phyloP scores from a whole-genome alignment of 2,113 vertebrate genomes.

The Melanocharis versteri region DNA sequence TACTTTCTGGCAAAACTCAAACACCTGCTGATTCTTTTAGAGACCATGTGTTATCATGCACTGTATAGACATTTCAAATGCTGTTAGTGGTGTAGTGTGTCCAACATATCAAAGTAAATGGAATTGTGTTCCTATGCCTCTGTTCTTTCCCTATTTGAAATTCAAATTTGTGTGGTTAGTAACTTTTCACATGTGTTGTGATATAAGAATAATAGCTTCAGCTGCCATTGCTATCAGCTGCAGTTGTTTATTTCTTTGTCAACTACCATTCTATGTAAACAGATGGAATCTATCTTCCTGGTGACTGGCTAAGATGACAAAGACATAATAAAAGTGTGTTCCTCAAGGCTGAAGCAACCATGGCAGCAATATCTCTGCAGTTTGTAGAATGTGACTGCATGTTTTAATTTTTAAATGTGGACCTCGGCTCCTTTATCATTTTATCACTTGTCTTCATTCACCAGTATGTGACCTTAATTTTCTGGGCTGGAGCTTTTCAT shows the following conservation, averaged over 20 bases:
- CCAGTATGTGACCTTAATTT: background rate
- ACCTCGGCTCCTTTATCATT: background rate
- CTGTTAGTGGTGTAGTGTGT: background rate
- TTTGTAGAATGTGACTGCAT: background rate
- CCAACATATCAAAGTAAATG: background rate
- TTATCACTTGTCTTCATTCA: background rate
- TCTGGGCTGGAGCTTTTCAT: background rate
- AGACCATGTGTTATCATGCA: background rate
- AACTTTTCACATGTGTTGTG: constrained; percentile 5
- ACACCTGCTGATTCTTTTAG: background rate
- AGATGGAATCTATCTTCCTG: background rate
- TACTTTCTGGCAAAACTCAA: background rate
- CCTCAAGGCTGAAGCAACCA: background rate
- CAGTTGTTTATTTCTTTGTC: background rate
- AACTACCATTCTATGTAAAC: background rate
- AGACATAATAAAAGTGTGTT: background rate
- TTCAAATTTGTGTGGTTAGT: background rate
- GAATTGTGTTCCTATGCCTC: background rate
- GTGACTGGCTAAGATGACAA: background rate
- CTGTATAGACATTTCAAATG: background rate
- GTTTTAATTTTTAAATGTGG: background rate
- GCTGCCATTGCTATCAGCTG: background rate
- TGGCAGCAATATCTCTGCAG: background rate
- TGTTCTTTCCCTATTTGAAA: background rate
- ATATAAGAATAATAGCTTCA: background rate